Evolutionary conservation across 2,797 vertebrate genomes (phyloP), one percentile per base, ranked within the genome.

Genomic region (Esox masquinongy): DNA sequence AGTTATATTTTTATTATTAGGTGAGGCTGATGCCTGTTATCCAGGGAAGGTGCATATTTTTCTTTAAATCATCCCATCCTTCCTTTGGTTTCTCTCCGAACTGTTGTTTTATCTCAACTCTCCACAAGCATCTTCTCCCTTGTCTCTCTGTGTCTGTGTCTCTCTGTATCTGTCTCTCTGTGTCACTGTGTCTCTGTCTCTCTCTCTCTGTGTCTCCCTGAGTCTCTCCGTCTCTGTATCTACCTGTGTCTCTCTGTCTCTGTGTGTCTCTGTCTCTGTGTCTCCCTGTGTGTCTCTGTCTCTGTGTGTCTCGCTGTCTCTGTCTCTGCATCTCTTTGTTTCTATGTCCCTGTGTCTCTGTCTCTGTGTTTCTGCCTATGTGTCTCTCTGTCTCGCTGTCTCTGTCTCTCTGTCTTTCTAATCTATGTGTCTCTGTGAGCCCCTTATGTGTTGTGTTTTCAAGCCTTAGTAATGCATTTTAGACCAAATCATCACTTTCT

Each of bases 121-220:
- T 7, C 51, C 51, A 17, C 51, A 53, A n/a, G 1, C 19, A 53
- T n/a, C 19, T 53, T n/a, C 5, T 19, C 17, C 51, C 4, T 5
- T 73, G 74, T 50, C 59, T 77, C 72, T 47, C 72, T 47, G 8
- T 70, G n/a, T n/a, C n/a, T n/a, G n/a, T n/a, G 34, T 68, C 49
- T 61, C 26, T 59, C 51, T 79, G 59, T 63, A 67, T 77, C 49
- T 68, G 19, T 53, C 17, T 29, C 43, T 49, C 39, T 66, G 72
- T 29, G 36, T 26, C 34, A 39, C 26, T 59, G 34, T 39, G n/a
- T n/a, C 34, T 63, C 34, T 73, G 56, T 47, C 36, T 26, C 56
- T 49, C 22, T 49, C 22, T 17, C 11, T 34, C 6, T 68, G 29
- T 68, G 19, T 39, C 8, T 36, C 17, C 5, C 14, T 17, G 4